Evolutionary conservation across 2,113 vertebrate species (phyloP).

Genomic region (Grammomys dolichurus): DNA sequence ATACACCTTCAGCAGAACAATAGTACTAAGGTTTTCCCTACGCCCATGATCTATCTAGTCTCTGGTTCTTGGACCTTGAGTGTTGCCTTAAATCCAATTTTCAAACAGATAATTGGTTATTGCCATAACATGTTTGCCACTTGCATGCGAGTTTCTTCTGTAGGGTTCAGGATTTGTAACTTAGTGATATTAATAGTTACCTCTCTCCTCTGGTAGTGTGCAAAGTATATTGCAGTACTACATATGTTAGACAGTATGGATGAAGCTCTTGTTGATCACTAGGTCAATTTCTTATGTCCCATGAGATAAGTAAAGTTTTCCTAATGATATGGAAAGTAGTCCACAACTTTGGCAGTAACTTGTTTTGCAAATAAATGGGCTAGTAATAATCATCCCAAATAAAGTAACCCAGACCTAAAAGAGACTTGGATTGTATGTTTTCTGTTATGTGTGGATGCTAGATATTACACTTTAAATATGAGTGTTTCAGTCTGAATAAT

Average conservation of each 20-base stretch:
- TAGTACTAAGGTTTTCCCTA: not conserved
- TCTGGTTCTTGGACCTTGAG: not conserved
- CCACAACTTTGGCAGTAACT: not conserved
- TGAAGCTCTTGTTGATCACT: not conserved
- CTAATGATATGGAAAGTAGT: not conserved
- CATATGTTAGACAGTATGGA: not conserved
- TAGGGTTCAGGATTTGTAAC: not conserved
- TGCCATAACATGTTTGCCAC: not conserved
- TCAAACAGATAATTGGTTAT: not conserved
- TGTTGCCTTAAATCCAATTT: not conserved
- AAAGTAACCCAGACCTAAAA: not conserved
- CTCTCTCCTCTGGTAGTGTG: not conserved
- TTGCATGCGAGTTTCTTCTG: not conserved
- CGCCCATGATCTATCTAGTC: not conserved
- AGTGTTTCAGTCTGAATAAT: not conserved
- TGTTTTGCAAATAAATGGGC: not conserved
- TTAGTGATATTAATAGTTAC: not conserved
- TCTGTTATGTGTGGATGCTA: not conserved
- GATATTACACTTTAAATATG: not conserved
- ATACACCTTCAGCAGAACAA: not conserved
- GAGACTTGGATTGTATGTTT: not conserved
- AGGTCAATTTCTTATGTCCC: not conserved
- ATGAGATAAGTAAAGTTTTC: not conserved
- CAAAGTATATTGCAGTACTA: not conserved
- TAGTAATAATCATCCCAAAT: not conserved